These are phyloP conservation scores for Ophion ellenae DNA, from an alignment of 2,888 invertebrate genomes.

Conservation along the genomic window DNA sequence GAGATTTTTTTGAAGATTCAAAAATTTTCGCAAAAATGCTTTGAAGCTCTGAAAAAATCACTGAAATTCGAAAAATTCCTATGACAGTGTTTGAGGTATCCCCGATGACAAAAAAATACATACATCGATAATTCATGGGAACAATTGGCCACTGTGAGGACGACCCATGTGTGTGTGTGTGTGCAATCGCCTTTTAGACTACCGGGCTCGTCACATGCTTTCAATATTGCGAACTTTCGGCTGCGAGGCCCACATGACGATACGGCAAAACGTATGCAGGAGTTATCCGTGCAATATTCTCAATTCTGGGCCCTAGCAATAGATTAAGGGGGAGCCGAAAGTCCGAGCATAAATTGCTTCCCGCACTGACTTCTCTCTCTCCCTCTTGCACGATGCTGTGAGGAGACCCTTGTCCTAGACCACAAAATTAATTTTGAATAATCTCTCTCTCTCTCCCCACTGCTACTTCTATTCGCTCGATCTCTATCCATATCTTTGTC, in stretches of 20 bases:
- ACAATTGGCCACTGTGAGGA: no score
- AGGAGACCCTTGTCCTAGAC: background rate
- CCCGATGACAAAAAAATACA: background rate
- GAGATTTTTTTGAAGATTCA: no score
- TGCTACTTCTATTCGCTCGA: constrained; percentile 41
- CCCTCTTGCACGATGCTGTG: background rate
- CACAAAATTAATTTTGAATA: no score
- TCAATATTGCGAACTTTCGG: background rate
- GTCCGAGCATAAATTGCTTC: constrained; percentile 16
- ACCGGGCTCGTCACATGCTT: no score
- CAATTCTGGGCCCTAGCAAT: background rate
- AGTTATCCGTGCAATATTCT: no score
- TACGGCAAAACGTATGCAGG: background rate
- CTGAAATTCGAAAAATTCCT: no score
- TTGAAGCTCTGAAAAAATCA: no score
- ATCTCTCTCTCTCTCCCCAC: background rate
- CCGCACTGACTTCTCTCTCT: background rate
- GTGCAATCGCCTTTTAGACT: no score
- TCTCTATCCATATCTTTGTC: constrained; percentile 18
- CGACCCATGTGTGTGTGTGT: no score
- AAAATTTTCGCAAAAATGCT: no score
- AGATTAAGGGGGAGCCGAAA: background rate
- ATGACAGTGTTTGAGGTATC: no score
- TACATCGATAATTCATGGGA: background rate
- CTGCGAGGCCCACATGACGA: background rate